Evolutionary conservation across 2,888 invertebrate species (phyloP).

Genomic region (Temnothorax unifasciatus): DNA sequence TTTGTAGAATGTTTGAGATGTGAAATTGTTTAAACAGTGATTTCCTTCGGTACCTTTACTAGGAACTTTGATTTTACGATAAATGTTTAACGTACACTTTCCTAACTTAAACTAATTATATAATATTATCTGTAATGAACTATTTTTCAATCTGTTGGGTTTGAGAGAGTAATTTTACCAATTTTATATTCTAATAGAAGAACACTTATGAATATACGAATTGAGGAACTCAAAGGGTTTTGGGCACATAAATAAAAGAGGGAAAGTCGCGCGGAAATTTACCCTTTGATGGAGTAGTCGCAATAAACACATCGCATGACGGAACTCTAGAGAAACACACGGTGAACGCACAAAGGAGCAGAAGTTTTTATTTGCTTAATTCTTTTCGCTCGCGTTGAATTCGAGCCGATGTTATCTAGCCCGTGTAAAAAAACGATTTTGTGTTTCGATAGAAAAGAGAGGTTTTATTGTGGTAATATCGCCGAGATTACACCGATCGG

Average conservation of each 20-base stretch:
- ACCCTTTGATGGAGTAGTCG: not conserved
- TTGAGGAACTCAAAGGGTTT: not conserved
- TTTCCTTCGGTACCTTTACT: not conserved
- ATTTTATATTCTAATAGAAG: not conserved
- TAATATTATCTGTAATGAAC: not conserved
- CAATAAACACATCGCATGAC: constrained; percentile 11
- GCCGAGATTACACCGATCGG: not conserved
- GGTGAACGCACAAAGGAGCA: not conserved
- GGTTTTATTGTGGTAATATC: not conserved
- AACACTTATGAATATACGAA: not conserved
- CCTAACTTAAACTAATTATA: constrained; percentile 2
- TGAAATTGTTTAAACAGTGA: not conserved
- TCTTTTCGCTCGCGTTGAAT: constrained; percentile 3
- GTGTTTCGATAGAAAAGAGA: not conserved
- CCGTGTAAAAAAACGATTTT: not conserved
- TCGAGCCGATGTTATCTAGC: not conserved
- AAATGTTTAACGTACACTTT: not conserved
- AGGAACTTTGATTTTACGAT: not conserved
- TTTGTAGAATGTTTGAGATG: not conserved
- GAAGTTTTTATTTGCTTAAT: constrained; percentile 29
- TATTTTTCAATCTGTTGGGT: not conserved
- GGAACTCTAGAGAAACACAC: not conserved
- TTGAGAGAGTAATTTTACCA: not conserved
- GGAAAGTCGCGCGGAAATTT: not conserved
- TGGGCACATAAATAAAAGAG: not conserved